Evolutionary conservation across 2,113 vertebrate genomes (phyloP), one percentile per base, ranked within the genome.

Genomic region (Macquaria australasica): DNA sequence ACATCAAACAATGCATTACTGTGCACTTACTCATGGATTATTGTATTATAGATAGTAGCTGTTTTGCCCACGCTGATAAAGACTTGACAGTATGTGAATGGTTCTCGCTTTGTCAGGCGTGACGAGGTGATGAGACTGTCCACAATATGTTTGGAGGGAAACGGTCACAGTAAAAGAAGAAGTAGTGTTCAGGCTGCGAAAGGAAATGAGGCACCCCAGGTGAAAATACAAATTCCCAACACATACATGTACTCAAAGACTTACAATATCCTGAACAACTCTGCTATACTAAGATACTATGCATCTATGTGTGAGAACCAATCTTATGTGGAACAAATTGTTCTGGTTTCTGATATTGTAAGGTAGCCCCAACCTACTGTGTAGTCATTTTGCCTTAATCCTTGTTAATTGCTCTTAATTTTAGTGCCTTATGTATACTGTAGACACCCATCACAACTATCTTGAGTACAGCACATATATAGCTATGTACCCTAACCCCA

Each of bases 141-240:
- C 6, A 12, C 55, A 51, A 87, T 77, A 79, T 16, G 8, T 71
- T 15, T 69, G 21, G 71, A 88, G 20, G 69, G 25, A 77, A 79
- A 75, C 1, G 0, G 3, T 18, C 79, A 66, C 23, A 75, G 11
- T 55, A 80, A 79, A 77, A 62, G 28, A 45, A 50, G 7, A 78
- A 18, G 37, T 8, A 50, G 3, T 48, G 43, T 1, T 63, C 79
- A 67, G 15, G 6, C 59, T 71, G 2, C 2, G 0, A 87, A 74
- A 77, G 69, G n/a, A 89, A 79, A 59, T 15, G 80, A 89, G 50
- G 34, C 48, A 15, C 31, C 58, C 4, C 85, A 90, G 89, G 93
- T 94, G 28, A 89, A 74, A 67, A 73, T 39, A 66, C 21, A 69
- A 20, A 45, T 31, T 55, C 10, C 6, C 5, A 23, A 48, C 25